Evolutionary conservation across 2,888 invertebrate genomes (phyloP).

Genomic region (Empis livida): DNA sequence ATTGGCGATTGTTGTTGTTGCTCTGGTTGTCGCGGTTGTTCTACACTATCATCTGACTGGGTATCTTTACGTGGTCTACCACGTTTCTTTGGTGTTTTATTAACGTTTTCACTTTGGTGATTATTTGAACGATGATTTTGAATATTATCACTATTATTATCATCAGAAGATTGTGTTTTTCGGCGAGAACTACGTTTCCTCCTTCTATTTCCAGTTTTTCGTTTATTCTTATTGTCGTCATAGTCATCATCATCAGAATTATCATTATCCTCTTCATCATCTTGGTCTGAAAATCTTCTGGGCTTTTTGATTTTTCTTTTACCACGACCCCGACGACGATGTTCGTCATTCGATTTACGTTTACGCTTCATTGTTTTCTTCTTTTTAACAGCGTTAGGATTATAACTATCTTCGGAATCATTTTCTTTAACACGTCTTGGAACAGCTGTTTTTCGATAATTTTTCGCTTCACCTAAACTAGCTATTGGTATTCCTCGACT

Average conservation of each 20-base stretch:
- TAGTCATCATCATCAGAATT: slow-evolving; percentile 6
- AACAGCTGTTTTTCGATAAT: slow-evolving; percentile 10
- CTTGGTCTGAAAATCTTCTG: slow-evolving; percentile 8
- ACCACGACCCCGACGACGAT: slow-evolving; percentile 18
- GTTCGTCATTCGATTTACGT: slow-evolving; percentile 7
- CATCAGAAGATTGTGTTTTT: slow-evolving; percentile 9
- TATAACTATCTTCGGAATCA: slow-evolving; percentile 44
- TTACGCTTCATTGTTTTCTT: slow-evolving; percentile 16
- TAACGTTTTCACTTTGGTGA: background rate
- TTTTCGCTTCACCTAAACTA: slow-evolving; percentile 12
- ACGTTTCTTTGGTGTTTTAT: slow-evolving; percentile 21
- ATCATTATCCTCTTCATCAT: slow-evolving; percentile 22
- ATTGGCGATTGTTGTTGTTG: slow-evolving; percentile 5
- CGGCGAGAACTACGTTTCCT: slow-evolving; percentile 6
- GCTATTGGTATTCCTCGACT: slow-evolving; percentile 12
- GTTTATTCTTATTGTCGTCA: slow-evolving; percentile 6
- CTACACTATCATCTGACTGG: slow-evolving; percentile 3
- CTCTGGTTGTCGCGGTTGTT: slow-evolving; percentile 5
- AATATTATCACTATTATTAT: slow-evolving; percentile 5
- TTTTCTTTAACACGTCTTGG: slow-evolving; percentile 25
- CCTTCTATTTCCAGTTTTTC: slow-evolving; percentile 5
- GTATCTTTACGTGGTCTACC: slow-evolving; percentile 18
- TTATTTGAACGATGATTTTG: slow-evolving; percentile 1
- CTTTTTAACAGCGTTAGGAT: slow-evolving; percentile 30
- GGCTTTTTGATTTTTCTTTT: slow-evolving; percentile 4